A percentile compares a stretch with the other conserved stretches of the same genome.
Conservation (phyloP, 2,888 invertebrate species). For the Iphiclides podalirius region DNA sequence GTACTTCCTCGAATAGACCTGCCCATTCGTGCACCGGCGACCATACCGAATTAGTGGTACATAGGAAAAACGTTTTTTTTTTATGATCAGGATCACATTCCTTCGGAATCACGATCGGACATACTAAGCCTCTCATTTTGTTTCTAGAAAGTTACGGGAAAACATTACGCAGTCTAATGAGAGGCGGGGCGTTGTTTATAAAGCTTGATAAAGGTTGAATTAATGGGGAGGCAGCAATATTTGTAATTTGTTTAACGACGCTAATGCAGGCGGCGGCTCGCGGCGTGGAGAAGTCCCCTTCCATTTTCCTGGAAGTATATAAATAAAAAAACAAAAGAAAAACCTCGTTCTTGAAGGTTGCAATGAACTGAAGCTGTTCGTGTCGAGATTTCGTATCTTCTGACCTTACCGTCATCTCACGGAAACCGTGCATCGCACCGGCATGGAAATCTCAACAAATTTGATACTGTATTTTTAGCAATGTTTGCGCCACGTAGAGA, state of each 20-base stretch:
- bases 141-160: slow-evolving; percentile 7
- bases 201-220: slow-evolving; percentile 32
- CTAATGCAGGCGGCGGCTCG: slow-evolving; percentile 27
- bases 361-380: neutral
- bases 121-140: neutral
- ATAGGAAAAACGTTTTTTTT: too few species aligned
- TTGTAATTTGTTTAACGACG: slow-evolving; percentile 37
- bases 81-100: too few species aligned
- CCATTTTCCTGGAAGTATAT: neutral
- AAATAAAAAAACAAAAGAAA: neutral
- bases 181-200: slow-evolving; percentile 18
- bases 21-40: too few species aligned
- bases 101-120: too few species aligned
- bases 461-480: too few species aligned
- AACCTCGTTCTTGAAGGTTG: slow-evolving; percentile 8
- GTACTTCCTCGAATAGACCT: too few species aligned
- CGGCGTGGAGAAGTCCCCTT: slow-evolving; percentile 15
- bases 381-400: neutral
- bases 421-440: neutral
- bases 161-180: slow-evolving; percentile 17
- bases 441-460: too few species aligned
- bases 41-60: too few species aligned
- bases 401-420: too few species aligned
- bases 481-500: too few species aligned
- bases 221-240: slow-evolving; percentile 35